Conservation (phyloP, 35 echinoderm and acorn worm species). For the Heliocidaris tuberculata region DNA sequence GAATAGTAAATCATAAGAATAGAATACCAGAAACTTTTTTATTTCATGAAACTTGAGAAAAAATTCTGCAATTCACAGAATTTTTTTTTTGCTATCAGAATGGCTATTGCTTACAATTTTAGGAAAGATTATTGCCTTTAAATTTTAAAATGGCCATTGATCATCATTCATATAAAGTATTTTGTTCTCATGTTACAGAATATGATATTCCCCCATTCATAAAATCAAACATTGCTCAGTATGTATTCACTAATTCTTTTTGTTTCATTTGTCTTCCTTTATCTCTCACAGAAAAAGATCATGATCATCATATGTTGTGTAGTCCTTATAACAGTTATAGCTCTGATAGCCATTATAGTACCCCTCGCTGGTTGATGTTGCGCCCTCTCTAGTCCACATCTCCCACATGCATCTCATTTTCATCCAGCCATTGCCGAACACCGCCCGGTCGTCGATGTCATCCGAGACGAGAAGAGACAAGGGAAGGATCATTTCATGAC, state of each 20-base stretch:
- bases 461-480: background rate
- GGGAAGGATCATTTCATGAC: background rate
- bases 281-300: conserved; percentile 33
- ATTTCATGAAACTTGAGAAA: too few species aligned
- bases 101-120: too few species aligned
- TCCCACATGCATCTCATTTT: background rate
- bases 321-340: background rate
- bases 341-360: conserved; percentile 33
- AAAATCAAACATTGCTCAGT: background rate
- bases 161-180: background rate
- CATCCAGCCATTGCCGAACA: background rate
- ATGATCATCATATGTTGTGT: conserved; percentile 35
- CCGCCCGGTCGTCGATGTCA: background rate
- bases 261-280: background rate
- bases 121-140: too few species aligned
- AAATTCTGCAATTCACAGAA: too few species aligned
- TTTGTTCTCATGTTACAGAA: background rate
- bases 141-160: too few species aligned
- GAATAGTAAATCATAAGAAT: too few species aligned
- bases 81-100: too few species aligned
- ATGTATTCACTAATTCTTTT: background rate
- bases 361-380: background rate
- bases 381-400: conserved; percentile 34
- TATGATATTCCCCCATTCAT: background rate
- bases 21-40: too few species aligned